Conservation (phyloP, 2,113 vertebrate species). For the Marmota flaviventris region DNA sequence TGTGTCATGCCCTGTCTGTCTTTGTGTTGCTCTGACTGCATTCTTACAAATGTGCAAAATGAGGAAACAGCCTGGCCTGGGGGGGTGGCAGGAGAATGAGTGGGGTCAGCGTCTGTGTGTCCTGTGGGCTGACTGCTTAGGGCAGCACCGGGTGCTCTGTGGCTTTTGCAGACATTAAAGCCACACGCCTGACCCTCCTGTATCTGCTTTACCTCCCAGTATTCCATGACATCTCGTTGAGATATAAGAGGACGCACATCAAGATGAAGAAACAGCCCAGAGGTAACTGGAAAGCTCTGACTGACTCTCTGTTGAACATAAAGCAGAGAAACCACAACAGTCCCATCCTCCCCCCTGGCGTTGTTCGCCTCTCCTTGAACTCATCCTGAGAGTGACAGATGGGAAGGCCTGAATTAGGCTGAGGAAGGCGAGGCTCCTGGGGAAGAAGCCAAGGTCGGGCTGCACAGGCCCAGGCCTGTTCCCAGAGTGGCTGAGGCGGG, state of each 20-base stretch:
- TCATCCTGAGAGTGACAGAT: neutral
- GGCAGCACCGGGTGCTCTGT: neutral
- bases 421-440: neutral
- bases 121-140: rapidly evolving
- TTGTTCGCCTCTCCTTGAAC: neutral
- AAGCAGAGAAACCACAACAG: neutral
- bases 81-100: neutral
- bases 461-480: neutral
- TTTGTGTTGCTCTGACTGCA: neutral
- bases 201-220: constrained; percentile 87
- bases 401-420: neutral
- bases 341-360: neutral
- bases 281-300: constrained; percentile 86
- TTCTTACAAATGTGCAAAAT: neutral
- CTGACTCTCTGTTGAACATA: neutral
- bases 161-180: neutral
- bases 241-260: constrained; percentile 93
- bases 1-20: too few species aligned
- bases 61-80: neutral
- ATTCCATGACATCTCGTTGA: constrained; percentile 94
- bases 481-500: neutral
- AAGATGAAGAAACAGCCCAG: constrained; percentile 95
- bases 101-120: neutral
- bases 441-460: neutral
- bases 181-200: neutral